Base-by-base conservation (phyloP, 2,797 vertebrate species). In the Sebastes taczanowskii region DNA sequence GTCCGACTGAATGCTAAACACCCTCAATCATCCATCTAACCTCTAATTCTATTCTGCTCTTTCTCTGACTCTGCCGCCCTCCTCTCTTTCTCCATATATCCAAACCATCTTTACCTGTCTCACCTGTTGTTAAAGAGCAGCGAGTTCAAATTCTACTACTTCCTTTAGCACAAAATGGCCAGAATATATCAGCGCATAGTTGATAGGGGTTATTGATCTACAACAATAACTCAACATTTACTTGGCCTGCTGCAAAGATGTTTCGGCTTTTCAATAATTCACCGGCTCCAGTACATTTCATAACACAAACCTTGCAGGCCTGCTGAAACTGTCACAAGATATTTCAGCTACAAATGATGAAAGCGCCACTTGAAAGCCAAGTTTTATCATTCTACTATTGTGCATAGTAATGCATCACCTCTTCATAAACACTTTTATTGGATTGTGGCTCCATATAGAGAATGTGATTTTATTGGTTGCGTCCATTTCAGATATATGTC, bases 141-240 rank as follows among this genome's bases (percentile, higher is more conserved):
- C 13, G 42, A 78, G 65, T 87, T 78, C 20, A 74, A 46, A 53
- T 70, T 64, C 71, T 46, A 42, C 42, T 71, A 74, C 70, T 59
- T 27, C 30, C 73, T 77, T 79, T 46, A 73, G 76, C 77, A 67
- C 58, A 70, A 56, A 87, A 74, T 56, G 73, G 78, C 29, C 7
- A 14, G 1, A 29, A 81, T 88, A 78, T 11, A 85, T 84, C 84
- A 86, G 75, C 61, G 18, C 77, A 61, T 69, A 69, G 49, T 63
- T 85, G 81, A 88, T 70, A 6, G 82, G 82, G 59, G 77, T 74
- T 90, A 91, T 91, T 83, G 90, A 93, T 91, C 89, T 46, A 34
- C 52, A 65, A 49, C 77, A 18, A 76, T 88, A 90, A 88, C 81
- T 92, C 87, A 86, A 74, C 81, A 60, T 83, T 83, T 74, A 81